phyloP scores from a whole-genome alignment of 1,140 invertebrate species.

The Halesus radiatus region DNA sequence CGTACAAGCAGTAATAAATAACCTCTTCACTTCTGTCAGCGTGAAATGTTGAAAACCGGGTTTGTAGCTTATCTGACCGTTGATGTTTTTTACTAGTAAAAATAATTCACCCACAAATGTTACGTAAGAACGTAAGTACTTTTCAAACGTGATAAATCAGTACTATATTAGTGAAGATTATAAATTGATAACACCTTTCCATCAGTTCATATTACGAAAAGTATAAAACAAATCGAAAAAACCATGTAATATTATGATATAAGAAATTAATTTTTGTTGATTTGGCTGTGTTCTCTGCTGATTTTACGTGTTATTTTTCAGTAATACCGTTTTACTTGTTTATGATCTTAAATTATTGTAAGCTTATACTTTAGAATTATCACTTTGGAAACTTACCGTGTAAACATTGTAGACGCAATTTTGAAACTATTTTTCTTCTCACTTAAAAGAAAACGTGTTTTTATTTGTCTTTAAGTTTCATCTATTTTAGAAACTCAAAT shows the following conservation, averaged over 20 bases:
- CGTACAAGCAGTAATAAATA: not conserved
- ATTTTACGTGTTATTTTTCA: no score
- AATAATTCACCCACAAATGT: not conserved
- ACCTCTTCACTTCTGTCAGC: not conserved
- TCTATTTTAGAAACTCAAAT: not conserved
- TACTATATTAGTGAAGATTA: not conserved
- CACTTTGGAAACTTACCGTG: conserved; percentile 14
- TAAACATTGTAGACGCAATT: conserved; percentile 12
- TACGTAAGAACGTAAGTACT: no score
- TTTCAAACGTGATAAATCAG: not conserved
- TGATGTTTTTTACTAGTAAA: not conserved
- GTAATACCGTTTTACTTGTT: no score
- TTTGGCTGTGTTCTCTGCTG: no score
- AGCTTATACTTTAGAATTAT: no score
- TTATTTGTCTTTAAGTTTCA: no score
- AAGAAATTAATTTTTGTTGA: no score
- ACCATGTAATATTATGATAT: no score
- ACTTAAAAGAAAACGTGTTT: not conserved
- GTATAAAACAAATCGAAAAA: no score
- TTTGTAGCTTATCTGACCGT: conserved; percentile 11
- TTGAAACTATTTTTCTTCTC: not conserved
- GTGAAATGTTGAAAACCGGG: not conserved
- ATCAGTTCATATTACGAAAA: no score
- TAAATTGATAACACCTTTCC: no score
- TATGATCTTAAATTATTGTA: no score